These are phyloP conservation scores for Marcusenius ussheri DNA, from an alignment of 2,113 vertebrate genomes.

Conservation along the genomic window DNA sequence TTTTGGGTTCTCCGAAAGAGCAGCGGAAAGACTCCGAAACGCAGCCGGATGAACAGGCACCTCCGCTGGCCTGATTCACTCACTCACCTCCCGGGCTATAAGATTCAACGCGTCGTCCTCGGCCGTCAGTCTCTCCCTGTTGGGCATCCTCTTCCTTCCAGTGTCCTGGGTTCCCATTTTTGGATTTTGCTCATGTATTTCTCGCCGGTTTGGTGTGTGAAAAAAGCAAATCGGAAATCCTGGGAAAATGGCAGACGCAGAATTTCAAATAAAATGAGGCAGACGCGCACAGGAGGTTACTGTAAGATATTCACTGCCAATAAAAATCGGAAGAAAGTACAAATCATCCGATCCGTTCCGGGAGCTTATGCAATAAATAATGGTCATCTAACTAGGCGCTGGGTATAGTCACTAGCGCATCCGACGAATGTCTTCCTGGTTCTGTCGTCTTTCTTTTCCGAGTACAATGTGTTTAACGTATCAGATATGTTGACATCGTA, in stretches of 20 bases:
- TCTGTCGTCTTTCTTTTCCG: slow-evolving; percentile 18
- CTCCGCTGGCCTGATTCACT: not conserved
- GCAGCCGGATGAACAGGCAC: not conserved
- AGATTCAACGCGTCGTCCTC: slow-evolving; percentile 85
- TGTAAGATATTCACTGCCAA: not conserved
- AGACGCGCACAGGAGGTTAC: not conserved
- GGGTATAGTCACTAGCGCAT: slow-evolving; percentile 44
- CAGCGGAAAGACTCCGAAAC: not conserved
- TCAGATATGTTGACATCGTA: not conserved
- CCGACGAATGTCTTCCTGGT: slow-evolving; percentile 53
- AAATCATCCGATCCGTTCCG: not conserved
- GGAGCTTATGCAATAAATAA: not conserved
- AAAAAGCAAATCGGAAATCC: not conserved
- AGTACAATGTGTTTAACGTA: not conserved
- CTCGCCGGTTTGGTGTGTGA: slow-evolving; percentile 8
- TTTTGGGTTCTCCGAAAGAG: not conserved
- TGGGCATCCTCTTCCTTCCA: slow-evolving; percentile 77
- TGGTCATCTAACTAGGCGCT: slow-evolving; percentile 16
- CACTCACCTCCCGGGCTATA: slow-evolving; percentile 81
- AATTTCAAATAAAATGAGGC: not conserved
- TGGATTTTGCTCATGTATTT: not conserved
- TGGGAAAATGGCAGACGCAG: not conserved
- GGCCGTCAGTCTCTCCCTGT: slow-evolving; percentile 73
- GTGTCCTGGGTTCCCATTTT: slow-evolving; percentile 81
- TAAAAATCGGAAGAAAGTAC: not conserved